A percentile compares a stretch with the other conserved stretches of the same genome.
These are phyloP conservation scores for Pangasius djambal DNA, from an alignment of 2,797 vertebrate species.

Conservation along the genomic window DNA sequence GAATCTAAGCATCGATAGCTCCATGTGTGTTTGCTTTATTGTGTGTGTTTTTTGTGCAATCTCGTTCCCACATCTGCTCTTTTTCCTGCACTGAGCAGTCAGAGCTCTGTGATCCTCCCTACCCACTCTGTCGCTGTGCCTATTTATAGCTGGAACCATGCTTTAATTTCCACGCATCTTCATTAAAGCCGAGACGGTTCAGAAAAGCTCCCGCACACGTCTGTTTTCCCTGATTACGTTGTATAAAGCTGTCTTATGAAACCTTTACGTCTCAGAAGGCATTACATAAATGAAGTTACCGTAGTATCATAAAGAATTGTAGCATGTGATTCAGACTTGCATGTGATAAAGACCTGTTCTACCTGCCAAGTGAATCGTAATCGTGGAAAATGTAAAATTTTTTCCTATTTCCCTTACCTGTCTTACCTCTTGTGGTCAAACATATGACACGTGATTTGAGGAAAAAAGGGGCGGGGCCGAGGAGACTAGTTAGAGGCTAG, in stretches of 20 bases:
- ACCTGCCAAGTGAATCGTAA: background rate
- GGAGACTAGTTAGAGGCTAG: background rate
- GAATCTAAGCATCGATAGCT: background rate
- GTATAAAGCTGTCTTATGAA: background rate
- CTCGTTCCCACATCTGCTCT: slow-evolving; percentile 31
- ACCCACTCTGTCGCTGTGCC: slow-evolving; percentile 40
- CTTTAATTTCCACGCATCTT: slow-evolving; percentile 45
- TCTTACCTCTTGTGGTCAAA: background rate
- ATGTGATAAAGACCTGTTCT: background rate
- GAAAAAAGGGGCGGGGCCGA: background rate
- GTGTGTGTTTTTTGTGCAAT: slow-evolving; percentile 19
- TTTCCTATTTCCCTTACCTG: background rate
- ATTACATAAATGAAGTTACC: background rate
- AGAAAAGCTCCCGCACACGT: background rate
- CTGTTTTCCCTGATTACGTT: background rate
- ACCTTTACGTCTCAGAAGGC: background rate
- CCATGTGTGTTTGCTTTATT: slow-evolving; percentile 1
- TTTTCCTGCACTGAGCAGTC: slow-evolving; percentile 9
- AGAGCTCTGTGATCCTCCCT: slow-evolving; percentile 45
- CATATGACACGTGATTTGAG: background rate
- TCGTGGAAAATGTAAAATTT: background rate
- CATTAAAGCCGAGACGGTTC: slow-evolving; percentile 31
- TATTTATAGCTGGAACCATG: slow-evolving; percentile 57
- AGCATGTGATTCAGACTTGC: background rate
- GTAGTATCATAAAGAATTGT: background rate